Base-by-base conservation (phyloP, 92 coral and sea anemone species). In the Phenganax subtilis region DNA sequence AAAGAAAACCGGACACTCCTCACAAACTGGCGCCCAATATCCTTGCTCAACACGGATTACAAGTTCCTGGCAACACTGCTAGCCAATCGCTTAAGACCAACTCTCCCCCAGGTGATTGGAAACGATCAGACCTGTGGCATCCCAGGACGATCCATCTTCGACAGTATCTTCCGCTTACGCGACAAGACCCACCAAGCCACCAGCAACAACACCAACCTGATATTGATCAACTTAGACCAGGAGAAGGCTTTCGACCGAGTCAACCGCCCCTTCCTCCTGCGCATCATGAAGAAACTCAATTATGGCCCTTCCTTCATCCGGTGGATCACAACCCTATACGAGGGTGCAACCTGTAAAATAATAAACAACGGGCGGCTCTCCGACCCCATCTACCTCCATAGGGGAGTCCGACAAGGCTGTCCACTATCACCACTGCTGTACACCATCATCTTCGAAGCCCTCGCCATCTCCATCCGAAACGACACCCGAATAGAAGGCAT, bases 191-290 rank as follows among this genome's bases (percentile, higher is more conserved):
- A 77, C 51, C 59, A 54, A 5, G 20, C 76, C 3, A 20, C 20
- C 31, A 71, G 4, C 14, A 71, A 30, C 55, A 29, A 29, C 55
- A 6, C 12, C 3, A 47, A 71, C 54, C 64, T 57, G 1, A 68
- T 57, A 0, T 20, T 84, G 0, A 54, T 84, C 6, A 76, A 57
- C 15, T 25, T 84, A 0, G 83, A 84, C 51, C 77, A 84, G 16
- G 86, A 84, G n/a, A 84, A 84, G 70, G 84, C 87, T 11, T 84
- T 84, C 8, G 78, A 84, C 10, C 37, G 70, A 0, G 87, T 84
- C 12, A 44, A 84, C 53, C 84, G 60, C 10, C 6, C 7, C 1
- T 84, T 76, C 65, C 70, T 76, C 3, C 68, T 54, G 8, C 37
- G 31, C 0, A 71, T 68, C 8, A 27, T 84, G 14, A 14, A 37